phyloP scores from a whole-genome alignment of 2,797 vertebrate species.

The Falco concolor region DNA sequence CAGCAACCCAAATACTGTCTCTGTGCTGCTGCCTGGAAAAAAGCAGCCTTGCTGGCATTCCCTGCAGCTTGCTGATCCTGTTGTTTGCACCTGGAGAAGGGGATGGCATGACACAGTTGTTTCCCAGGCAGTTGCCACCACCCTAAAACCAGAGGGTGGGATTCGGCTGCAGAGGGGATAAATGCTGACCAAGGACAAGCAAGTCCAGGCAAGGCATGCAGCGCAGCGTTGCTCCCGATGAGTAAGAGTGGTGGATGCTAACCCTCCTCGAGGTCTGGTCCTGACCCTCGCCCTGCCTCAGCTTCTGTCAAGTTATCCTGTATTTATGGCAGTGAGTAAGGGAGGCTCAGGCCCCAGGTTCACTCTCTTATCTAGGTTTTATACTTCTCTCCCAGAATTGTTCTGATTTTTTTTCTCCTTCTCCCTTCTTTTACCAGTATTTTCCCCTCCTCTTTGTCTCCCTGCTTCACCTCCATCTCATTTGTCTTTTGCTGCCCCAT shows the following conservation, averaged over 20 bases:
- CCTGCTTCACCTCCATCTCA: neutral
- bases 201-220: neutral
- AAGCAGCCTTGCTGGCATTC: neutral
- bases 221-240: neutral
- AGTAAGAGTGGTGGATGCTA: neutral
- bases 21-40: neutral
- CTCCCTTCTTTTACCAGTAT: neutral
- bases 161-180: neutral
- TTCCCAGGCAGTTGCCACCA: slow-evolving; percentile 12
- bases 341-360: neutral
- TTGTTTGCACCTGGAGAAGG: neutral
- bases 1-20: neutral
- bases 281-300: neutral
- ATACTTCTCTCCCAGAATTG: neutral
- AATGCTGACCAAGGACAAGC: slow-evolving; percentile 33
- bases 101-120: neutral
- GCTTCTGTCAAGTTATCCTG: neutral
- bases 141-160: slow-evolving; percentile 8
- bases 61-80: neutral
- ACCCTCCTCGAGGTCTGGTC: neutral
- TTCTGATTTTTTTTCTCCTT: neutral
- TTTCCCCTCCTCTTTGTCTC: neutral
- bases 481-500: neutral
- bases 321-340: neutral
- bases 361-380: neutral